Evolutionary conservation across 2,797 vertebrate species (phyloP).

Genomic region (Hippopotamyrus pictus): DNA sequence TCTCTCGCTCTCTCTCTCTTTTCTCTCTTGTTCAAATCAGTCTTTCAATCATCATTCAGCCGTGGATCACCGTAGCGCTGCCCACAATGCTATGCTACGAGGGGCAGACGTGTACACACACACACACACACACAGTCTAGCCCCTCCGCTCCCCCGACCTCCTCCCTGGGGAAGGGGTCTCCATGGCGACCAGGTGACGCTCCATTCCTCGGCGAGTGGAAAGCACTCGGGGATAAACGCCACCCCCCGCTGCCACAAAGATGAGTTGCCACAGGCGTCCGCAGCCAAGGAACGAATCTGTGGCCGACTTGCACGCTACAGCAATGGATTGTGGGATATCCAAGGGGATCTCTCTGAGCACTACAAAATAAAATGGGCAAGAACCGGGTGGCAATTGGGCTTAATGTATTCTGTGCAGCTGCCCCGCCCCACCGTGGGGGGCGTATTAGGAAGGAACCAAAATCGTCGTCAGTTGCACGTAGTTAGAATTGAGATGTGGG

Average conservation of each 20-base stretch:
- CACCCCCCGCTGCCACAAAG: neutral
- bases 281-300: neutral
- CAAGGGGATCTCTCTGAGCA: neutral
- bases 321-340: slow-evolving; percentile 6
- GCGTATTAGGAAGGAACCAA: neutral
- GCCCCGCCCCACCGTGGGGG: neutral
- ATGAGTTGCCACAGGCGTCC: neutral
- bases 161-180: neutral
- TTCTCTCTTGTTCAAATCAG: neutral
- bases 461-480: neutral
- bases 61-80: neutral
- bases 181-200: slow-evolving; percentile 15
- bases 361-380: neutral
- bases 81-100: neutral
- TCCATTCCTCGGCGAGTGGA: neutral
- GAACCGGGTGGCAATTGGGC: neutral
- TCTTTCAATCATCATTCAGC: neutral
- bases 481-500: neutral
- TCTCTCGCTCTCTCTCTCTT: neutral
- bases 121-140: neutral
- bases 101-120: neutral
- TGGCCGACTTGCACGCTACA: neutral
- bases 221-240: neutral
- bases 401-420: neutral
- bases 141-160: neutral